These are phyloP conservation scores for Zaprionus africanus DNA, from an alignment of 1,140 invertebrate species.

Conservation along the genomic window DNA sequence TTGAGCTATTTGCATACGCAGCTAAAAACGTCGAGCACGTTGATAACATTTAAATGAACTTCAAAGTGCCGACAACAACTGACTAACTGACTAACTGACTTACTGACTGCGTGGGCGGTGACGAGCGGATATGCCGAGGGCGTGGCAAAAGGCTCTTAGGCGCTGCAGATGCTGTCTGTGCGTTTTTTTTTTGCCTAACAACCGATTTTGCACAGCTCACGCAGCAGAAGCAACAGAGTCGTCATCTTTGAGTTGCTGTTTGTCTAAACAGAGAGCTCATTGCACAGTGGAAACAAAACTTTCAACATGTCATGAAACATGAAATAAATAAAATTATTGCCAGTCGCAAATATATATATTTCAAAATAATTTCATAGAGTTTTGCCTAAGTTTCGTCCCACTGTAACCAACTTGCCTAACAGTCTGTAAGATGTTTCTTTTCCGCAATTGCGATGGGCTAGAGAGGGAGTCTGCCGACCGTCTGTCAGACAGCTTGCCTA, in stretches of 20 bases:
- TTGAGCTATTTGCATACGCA: constrained; percentile 77
- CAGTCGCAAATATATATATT: not conserved
- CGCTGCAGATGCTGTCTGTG: constrained; percentile 21
- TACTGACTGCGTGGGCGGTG: constrained; percentile 28
- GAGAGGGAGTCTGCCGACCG: constrained; percentile 1
- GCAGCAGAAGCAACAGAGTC: constrained; percentile 5
- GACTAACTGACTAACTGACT: constrained; percentile 24
- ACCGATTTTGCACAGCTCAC: constrained; percentile 35
- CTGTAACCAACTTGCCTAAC: constrained; percentile 18
- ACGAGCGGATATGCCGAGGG: not conserved
- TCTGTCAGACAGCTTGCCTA: constrained; percentile 40
- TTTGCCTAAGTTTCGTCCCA: not conserved
- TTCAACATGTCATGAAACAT: no score
- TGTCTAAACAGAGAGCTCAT: constrained; percentile 34
- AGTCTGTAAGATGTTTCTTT: constrained; percentile 19
- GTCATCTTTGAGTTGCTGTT: constrained; percentile 24
- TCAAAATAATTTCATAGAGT: not conserved
- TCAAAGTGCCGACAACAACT: constrained; percentile 71
- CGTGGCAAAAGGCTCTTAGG: constrained; percentile 4
- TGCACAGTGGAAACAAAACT: constrained; percentile 18
- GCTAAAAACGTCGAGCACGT: constrained; percentile 71
- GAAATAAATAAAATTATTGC: no score
- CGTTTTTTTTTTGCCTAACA: constrained; percentile 32
- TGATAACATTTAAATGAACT: constrained; percentile 83
- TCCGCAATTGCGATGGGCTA: not conserved